These are phyloP conservation scores for Phocoena sinus DNA, from an alignment of 2,113 vertebrate species.

Conservation along the genomic window DNA sequence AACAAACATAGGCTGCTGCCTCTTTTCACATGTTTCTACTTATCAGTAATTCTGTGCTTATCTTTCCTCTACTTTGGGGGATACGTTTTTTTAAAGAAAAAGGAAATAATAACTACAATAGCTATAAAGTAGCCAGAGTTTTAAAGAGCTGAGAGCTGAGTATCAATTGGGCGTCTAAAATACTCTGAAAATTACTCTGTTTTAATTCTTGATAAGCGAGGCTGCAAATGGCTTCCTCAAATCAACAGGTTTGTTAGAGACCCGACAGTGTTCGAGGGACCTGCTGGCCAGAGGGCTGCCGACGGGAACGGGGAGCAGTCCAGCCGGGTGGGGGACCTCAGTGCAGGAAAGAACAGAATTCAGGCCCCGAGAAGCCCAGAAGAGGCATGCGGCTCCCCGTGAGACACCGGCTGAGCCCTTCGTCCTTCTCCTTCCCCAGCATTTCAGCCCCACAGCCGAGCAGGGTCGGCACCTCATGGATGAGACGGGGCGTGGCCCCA, in stretches of 20 bases:
- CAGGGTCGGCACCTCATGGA: fast-evolving
- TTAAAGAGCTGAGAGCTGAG: not conserved
- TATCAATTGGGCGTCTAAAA: not conserved
- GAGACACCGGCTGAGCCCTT: not conserved
- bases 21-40: not conserved
- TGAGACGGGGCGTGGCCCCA: not conserved
- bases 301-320: fast-evolving
- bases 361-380: not conserved
- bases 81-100: not conserved
- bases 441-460: not conserved
- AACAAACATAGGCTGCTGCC: too few relatives aligned
- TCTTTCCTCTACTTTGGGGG: not conserved
- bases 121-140: not conserved
- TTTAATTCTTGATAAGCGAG: not conserved
- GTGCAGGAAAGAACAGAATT: fast-evolving
- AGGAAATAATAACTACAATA: not conserved
- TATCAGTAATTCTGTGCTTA: not conserved
- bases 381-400: not conserved
- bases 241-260: not conserved
- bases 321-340: fast-evolving
- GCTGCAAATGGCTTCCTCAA: not conserved
- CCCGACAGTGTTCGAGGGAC: fast-evolving
- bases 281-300: fast-evolving
- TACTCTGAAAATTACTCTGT: not conserved
- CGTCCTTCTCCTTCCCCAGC: not conserved